Base-by-base conservation (phyloP, 53 echinoderm and acorn worm species). In the Pentamera pediparva region DNA sequence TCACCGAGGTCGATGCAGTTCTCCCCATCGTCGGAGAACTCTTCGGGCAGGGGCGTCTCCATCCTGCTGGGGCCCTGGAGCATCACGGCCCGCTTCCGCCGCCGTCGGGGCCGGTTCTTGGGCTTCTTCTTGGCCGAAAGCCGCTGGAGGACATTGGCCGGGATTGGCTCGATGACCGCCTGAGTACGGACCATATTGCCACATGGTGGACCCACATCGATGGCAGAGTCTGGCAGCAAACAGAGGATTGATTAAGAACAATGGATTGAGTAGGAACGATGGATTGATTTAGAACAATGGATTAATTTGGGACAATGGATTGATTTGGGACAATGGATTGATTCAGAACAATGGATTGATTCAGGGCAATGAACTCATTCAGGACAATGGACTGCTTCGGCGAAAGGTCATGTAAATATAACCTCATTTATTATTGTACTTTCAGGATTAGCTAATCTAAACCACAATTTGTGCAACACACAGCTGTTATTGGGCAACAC, bases 81-180 rank as follows among this genome's bases (percentile, higher is more conserved):
- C 47, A 65, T 6, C 6, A 65, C 25, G 2, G 58, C 12, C 21
- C 34, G 39, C 5, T 35, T 22, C 31, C 17, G 40, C 55, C 34
- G 48, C 24, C 45, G 26, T 31, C 76, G 56, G 17, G 26, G 58
- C 27, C 67, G 39, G 24, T 38, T 40, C 43, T 65, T 50, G 9
- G 29, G 76, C 19, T 48, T 50, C 2, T 34, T 56, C 43, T 31
- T 54, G 26, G 27, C 17, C 50, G 56, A 65, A 25, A 56, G 76
- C 10, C 29, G 26, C n/a, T 76, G 74, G 24, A 81, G 74, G 37
- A 59, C 45, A 56, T 48, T 54, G 1, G 69, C 78, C 6, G 90
- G 94, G 6, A 86, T 82, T 20, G 94, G 87, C 59, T 93, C 94
- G 45, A 93, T 87, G 57, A 87, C 79, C 1, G 85, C 87, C 25